Conservation (phyloP, 2,888 invertebrate species). For the Barypeithes pellucidus region DNA sequence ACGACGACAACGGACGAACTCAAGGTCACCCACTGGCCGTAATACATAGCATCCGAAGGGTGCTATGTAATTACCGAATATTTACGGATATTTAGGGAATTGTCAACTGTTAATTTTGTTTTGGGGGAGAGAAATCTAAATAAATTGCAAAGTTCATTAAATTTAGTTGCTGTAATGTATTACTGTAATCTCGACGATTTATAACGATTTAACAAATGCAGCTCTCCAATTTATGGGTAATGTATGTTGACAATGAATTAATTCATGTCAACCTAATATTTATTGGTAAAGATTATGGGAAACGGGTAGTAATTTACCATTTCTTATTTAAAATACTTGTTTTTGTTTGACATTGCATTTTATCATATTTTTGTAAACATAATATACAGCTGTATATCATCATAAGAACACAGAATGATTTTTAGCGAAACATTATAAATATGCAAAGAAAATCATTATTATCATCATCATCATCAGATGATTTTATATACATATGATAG, state of each 20-base stretch:
- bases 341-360: no score
- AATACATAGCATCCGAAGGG: no score
- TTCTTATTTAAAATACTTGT: neutral
- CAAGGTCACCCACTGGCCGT: no score
- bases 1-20: no score
- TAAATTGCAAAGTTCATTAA: slow-evolving; percentile 51
- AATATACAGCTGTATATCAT: no score
- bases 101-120: slow-evolving; percentile 51
- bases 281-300: slow-evolving; percentile 12
- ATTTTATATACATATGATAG: no score
- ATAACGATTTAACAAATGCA: slow-evolving; percentile 45
- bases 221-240: slow-evolving; percentile 17
- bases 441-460: no score
- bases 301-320: neutral
- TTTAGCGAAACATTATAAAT: no score
- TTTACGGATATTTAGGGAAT: slow-evolving; percentile 45
- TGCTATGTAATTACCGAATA: slow-evolving; percentile 48
- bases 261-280: slow-evolving; percentile 23
- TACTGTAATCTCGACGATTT: slow-evolving; percentile 47
- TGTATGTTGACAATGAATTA: slow-evolving; percentile 23
- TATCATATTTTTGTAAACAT: no score
- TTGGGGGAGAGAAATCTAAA: slow-evolving; percentile 39
- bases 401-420: no score
- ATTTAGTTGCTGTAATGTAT: slow-evolving; percentile 47
- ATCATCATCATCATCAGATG: no score